Evolutionary conservation across 2,113 vertebrate genomes (phyloP).

Genomic region (Alces alces): DNA sequence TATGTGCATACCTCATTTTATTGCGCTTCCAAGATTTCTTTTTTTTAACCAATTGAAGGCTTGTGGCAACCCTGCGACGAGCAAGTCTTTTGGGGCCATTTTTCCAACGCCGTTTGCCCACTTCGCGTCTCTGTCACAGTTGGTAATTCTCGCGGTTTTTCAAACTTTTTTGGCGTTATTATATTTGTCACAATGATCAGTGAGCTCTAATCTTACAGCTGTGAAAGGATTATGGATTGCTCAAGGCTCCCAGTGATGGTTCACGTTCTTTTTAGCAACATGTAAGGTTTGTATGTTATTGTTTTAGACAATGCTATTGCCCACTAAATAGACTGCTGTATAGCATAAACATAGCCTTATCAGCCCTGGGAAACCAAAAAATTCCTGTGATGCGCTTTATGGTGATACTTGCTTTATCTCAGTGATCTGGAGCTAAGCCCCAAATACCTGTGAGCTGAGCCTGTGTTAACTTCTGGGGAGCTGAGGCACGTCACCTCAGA

Average conservation of each 20-base stretch:
- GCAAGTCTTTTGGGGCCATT: background rate
- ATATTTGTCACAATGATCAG: background rate
- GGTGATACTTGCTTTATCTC: fast-evolving
- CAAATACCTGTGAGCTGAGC: background rate
- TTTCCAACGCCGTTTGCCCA: background rate
- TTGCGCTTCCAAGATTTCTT: background rate
- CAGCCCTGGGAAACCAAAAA: background rate
- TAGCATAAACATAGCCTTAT: background rate
- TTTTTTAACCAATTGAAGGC: background rate
- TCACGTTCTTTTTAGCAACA: background rate
- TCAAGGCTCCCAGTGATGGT: background rate
- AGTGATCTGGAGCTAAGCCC: too few species aligned
- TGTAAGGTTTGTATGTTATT: background rate
- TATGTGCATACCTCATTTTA: background rate
- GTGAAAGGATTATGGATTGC: background rate
- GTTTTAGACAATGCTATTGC: background rate
- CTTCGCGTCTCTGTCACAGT: background rate
- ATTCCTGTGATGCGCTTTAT: background rate
- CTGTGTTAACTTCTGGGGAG: background rate
- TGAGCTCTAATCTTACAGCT: background rate
- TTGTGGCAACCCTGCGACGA: background rate
- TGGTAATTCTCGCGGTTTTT: background rate
- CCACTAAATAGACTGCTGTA: background rate
- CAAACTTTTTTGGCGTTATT: background rate
- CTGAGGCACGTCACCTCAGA: background rate